Base-by-base conservation (phyloP, 2,797 vertebrate species). In the Pitangus sulphuratus region DNA sequence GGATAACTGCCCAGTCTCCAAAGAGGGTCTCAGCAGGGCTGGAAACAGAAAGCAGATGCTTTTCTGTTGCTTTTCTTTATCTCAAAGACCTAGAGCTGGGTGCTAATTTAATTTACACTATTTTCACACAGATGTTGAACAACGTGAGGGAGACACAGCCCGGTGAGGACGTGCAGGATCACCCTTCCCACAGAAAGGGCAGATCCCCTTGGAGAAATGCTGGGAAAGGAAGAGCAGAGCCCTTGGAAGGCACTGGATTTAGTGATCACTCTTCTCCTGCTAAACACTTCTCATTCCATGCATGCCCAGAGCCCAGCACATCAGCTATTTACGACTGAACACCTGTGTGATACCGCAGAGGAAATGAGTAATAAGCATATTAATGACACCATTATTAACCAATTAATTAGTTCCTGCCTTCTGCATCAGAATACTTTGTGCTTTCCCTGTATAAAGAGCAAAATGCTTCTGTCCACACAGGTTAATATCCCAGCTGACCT, bases 391-490 rank as follows among this genome's bases (percentile, higher is more conserved):
- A 47, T 82, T 89, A 86, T 95, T 93, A 93, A 66, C 64, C 68
- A 94, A 91, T 91, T 89, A 96, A 89, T 89, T 91, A 84, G 54
- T 50, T 91, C 83, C 74, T 95, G 80, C 61, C 24, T 76, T 86
- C 93, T 86, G 62, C 65, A 57, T 19, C n/a, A 53, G 17, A 82
- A 86, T 50, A 14, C 4, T 81, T 78, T 26, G 2, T 4, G 15
- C 31, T 77, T 60, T 60, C 25, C 40, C 51, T 13, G 26, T 19
- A 25, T 39, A 56, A 78, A 86, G 37, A 64, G 35, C 60, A 86
- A 77, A 94, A 47, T 2, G 0, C 8, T 82, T 37, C 21, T 60
- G 56, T 35, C 80, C 80, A 51, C 26, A 37, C 1, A 25, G 57
- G 31, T 22, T 72, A 13, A 54, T 16, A 45, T 24, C 54, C n/a